Percentiles rank a stretch among this genome's conserved stretches.
These are phyloP conservation scores for Epirrhoe alternata DNA, from an alignment of 2,888 invertebrate species.

Conservation along the genomic window DNA sequence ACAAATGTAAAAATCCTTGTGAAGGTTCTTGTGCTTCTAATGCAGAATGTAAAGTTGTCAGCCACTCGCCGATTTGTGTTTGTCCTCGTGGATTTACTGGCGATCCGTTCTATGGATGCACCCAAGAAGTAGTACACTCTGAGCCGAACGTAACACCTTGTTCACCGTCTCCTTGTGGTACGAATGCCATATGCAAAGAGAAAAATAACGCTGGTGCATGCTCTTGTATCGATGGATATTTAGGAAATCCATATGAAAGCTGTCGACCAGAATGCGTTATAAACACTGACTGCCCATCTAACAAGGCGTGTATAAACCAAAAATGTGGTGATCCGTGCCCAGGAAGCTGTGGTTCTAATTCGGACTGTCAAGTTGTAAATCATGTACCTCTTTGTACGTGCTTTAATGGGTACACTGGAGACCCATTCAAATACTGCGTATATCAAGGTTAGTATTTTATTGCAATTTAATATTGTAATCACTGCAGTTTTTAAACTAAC, in stretches of 20 bases:
- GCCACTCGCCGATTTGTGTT: conserved; percentile 90
- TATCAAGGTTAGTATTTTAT: conserved; percentile 67
- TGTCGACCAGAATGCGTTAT: conserved; percentile 91
- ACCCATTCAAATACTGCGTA: conserved; percentile 89
- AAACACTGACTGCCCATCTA: conserved; percentile 89
- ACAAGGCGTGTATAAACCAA: conserved; percentile 88
- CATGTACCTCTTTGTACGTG: conserved; percentile 90
- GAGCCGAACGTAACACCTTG: conserved; percentile 82
- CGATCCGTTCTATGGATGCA: conserved; percentile 90
- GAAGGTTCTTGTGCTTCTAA: conserved; percentile 89
- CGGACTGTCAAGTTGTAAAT: conserved; percentile 90
- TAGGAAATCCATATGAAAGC: conserved; percentile 92
- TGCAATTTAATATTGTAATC: no score
- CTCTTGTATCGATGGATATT: conserved; percentile 88
- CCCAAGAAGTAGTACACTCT: conserved; percentile 62
- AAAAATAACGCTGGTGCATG: conserved; percentile 87
- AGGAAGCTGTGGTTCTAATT: conserved; percentile 90
- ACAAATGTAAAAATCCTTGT: conserved; percentile 92
- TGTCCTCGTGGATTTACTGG: conserved; percentile 89
- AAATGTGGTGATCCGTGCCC: conserved; percentile 92
- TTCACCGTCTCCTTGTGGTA: conserved; percentile 87
- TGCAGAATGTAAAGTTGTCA: conserved; percentile 91
- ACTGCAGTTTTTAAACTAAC: no score
- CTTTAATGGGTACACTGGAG: conserved; percentile 88
- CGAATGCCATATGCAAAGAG: conserved; percentile 87